A percentile compares a stretch with the other conserved stretches of the same genome.
Conservation (phyloP, 2,888 invertebrate species). For the Maniola hyperantus region DNA sequence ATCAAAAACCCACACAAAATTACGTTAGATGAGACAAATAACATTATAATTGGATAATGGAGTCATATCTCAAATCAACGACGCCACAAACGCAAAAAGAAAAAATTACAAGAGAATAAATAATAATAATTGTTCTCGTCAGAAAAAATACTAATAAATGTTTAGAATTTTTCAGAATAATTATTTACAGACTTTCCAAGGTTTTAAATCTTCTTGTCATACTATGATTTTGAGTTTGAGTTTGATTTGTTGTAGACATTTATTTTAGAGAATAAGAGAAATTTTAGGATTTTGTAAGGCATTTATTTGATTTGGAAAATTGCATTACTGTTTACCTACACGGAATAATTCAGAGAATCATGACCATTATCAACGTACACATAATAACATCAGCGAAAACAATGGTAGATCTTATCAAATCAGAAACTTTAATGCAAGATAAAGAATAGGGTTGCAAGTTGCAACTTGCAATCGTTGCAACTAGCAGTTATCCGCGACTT, state of each 20-base stretch:
- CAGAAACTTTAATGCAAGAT: constrained; percentile 9
- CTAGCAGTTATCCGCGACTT: too few species aligned
- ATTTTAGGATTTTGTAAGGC: too few species aligned
- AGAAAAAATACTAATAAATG: too few species aligned
- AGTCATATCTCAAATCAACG: constrained; percentile 11
- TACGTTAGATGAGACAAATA: constrained; percentile 23
- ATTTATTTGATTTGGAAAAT: neutral
- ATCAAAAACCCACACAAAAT: constrained; percentile 30
- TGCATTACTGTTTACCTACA: neutral
- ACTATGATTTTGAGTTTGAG: too few species aligned
- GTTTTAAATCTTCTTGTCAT: too few species aligned
- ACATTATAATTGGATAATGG: constrained; percentile 30
- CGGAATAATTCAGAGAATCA: neutral
- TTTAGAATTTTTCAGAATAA: too few species aligned
- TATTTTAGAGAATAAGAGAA: too few species aligned
- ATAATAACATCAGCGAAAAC: constrained; percentile 22
- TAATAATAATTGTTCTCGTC: neutral
- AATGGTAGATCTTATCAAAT: constrained; percentile 26
- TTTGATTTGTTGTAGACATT: too few species aligned
- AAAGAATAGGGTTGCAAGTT: constrained; percentile 9
- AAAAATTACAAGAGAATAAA: neutral
- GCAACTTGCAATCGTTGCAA: neutral
- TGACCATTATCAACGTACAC: constrained; percentile 7
- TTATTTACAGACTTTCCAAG: too few species aligned
- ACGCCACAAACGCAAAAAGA: neutral